Evolutionary conservation across 1,140 invertebrate genomes (phyloP), one percentile per base, ranked within the genome.

Genomic region (Hestina assimilis): DNA sequence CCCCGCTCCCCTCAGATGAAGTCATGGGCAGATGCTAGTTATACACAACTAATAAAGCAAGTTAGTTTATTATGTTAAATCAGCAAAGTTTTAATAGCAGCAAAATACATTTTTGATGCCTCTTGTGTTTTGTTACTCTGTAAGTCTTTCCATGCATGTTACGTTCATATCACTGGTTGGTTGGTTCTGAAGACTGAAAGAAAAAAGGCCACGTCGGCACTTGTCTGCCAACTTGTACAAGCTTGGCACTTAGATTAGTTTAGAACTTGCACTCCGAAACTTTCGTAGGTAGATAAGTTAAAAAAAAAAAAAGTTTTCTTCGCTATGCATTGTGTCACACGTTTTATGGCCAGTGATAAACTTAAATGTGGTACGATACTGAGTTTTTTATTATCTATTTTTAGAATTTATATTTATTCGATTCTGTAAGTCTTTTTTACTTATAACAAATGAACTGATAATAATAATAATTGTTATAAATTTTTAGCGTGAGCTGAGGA

Each of bases 191-290:
- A 74, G 65, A 63, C 58, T 73, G 69, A 76, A 74, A 79, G 55
- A 69, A 83, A 85, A 82, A 76, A 76, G 59, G 56, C 52, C 65
- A 72, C 72, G 76, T 75, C 74, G 63, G 63, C 75, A 79, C 79
- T 81, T 78, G 78, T 79, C 79, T 82, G 71, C 72, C 75, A 83
- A 83, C 61, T 85, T 78, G 78, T 78, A 72, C 72, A 38, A 67
- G 69, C 52, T 59, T 52, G 52, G 66, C 75, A 83, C 77, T 83
- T 86, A 83, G 79, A 83, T 86, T 86, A 83, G 79, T 86, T 86
- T 35, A 12, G 24, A 56, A 62, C 46, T 72, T 57, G 53, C 63
- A 35, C 31, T 61, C 58, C 42, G 50, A 23, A 59, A 74, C 63
- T 73, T 46, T 42, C 38, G 31, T 55, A 47, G 33, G 24, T 40